A percentile compares a stretch with the other conserved stretches of the same genome.
phyloP scores from a whole-genome alignment of 2,113 vertebrate species.

The Manacus vitellinus region DNA sequence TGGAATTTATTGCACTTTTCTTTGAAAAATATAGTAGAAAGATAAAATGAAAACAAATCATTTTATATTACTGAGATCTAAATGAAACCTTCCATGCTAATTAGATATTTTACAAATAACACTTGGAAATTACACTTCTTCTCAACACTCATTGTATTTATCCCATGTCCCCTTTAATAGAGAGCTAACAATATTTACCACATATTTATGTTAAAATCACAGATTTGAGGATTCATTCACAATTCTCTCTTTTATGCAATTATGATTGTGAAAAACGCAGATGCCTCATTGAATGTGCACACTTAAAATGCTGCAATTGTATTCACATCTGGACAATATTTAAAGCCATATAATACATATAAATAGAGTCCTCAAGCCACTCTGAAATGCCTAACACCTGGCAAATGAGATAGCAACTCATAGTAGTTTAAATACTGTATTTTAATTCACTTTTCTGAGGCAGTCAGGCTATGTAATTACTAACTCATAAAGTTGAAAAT shows the following conservation, averaged over 20 bases:
- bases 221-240: conserved; percentile 29
- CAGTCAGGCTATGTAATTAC: conserved; percentile 61
- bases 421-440: conserved; percentile 68
- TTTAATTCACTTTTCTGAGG: conserved; percentile 73
- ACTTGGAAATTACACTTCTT: conserved; percentile 38
- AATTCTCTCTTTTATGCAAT: conserved; percentile 23
- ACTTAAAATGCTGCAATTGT: conserved; percentile 7
- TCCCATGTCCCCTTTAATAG: not conserved
- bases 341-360: conserved; percentile 65
- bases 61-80: not conserved
- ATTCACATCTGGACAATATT: conserved; percentile 66
- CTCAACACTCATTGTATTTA: conserved; percentile 25
- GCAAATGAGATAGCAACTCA: conserved; percentile 61
- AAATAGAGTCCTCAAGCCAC: conserved; percentile 62
- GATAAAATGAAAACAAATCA: not conserved
- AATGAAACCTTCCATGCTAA: not conserved
- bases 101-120: conserved; percentile 42
- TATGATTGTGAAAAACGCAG: conserved; percentile 17
- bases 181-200: conserved; percentile 58
- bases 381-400: conserved; percentile 70
- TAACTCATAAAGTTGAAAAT: conserved; percentile 71
- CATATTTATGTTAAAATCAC: conserved; percentile 56
- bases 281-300: conserved; percentile 33
- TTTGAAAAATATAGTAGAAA: not conserved
- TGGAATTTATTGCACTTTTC: not conserved